A percentile compares a stretch with the other conserved stretches of the same genome.
phyloP scores from a whole-genome alignment of 2,888 invertebrate species.

The Serripes groenlandicus region DNA sequence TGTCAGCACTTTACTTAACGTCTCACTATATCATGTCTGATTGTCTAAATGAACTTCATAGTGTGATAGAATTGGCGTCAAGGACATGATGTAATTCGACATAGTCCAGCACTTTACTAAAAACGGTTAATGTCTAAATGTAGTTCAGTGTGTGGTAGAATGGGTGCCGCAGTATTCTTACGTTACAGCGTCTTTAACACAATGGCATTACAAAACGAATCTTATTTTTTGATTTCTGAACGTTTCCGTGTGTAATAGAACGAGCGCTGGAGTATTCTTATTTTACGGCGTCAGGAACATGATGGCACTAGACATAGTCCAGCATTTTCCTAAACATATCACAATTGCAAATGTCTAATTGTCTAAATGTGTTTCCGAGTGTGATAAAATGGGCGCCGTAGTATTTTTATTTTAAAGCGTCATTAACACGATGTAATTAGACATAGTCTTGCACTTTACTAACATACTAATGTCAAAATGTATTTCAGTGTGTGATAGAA shows the following conservation, averaged over 20 bases:
- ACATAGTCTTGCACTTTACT: slow-evolving; percentile 75
- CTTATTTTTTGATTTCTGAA: no score
- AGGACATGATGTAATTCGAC: slow-evolving; percentile 69
- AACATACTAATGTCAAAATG: no score
- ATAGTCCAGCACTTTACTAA: slow-evolving; percentile 77
- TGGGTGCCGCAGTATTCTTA: slow-evolving; percentile 77
- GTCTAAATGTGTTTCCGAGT: slow-evolving; percentile 76
- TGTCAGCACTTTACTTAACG: slow-evolving; percentile 73
- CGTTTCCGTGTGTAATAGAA: slow-evolving; percentile 79
- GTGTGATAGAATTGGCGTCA: slow-evolving; percentile 76
- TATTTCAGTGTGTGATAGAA: slow-evolving; percentile 78
- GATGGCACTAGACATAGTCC: slow-evolving; percentile 72
- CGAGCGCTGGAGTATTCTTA: slow-evolving; percentile 77
- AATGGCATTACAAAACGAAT: slow-evolving; percentile 66
- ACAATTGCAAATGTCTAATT: no score
- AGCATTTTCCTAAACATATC: slow-evolving; percentile 72
- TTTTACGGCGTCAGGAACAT: slow-evolving; percentile 77
- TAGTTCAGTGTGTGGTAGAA: slow-evolving; percentile 77
- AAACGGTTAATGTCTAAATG: no score
- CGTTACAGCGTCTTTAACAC: slow-evolving; percentile 76
- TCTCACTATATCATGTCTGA: no score
- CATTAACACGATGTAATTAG: slow-evolving; percentile 70
- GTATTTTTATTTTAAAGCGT: slow-evolving; percentile 79
- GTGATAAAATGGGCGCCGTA: slow-evolving; percentile 76
- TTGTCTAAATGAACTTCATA: no score